A percentile compares a stretch with the other conserved stretches of the same genome.
phyloP scores from a whole-genome alignment of 1,140 invertebrate genomes.

The Bradysia coprophila region DNA sequence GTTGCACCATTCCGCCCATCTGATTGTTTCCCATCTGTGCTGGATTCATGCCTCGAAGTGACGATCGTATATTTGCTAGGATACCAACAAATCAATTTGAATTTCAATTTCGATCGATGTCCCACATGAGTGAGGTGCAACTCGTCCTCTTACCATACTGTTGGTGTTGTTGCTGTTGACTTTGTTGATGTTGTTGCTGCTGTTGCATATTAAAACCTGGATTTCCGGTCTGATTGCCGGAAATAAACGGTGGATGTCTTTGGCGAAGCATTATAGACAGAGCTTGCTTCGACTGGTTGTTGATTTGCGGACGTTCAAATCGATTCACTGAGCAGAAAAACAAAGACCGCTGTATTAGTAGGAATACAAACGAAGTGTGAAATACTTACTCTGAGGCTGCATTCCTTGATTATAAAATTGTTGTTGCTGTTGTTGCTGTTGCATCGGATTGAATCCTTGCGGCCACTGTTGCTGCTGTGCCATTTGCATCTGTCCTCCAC shows the following conservation, averaged over 20 bases:
- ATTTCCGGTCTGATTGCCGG: constrained; percentile 22
- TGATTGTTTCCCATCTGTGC: constrained; percentile 16
- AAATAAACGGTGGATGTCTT: constrained; percentile 35
- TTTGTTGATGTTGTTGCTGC: constrained; percentile 15
- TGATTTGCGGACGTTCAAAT: constrained; percentile 43
- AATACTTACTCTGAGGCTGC: constrained; percentile 13
- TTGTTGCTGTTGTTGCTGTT: constrained; percentile 14
- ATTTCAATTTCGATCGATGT: too few species aligned
- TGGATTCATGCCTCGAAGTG: constrained; percentile 25
- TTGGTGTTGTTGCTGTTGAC: constrained; percentile 19
- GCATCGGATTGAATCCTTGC: constrained; percentile 8
- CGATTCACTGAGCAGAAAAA: constrained; percentile 31
- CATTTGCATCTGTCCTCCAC: constrained; percentile 7
- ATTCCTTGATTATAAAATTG: constrained; percentile 8
- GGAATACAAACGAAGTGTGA: too few species aligned
- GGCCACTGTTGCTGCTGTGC: constrained; percentile 16
- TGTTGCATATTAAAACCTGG: constrained; percentile 28
- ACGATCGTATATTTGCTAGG: constrained; percentile 15
- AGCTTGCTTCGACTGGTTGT: constrained; percentile 66
- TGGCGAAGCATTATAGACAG: constrained; percentile 68
- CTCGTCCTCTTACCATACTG: too few species aligned
- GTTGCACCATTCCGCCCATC: constrained; percentile 28
- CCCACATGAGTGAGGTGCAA: too few species aligned
- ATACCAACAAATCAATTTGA: too few species aligned
- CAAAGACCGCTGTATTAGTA: constrained; percentile 1